phyloP scores from a whole-genome alignment of 2,888 invertebrate species.

The Nasonia oneida region DNA sequence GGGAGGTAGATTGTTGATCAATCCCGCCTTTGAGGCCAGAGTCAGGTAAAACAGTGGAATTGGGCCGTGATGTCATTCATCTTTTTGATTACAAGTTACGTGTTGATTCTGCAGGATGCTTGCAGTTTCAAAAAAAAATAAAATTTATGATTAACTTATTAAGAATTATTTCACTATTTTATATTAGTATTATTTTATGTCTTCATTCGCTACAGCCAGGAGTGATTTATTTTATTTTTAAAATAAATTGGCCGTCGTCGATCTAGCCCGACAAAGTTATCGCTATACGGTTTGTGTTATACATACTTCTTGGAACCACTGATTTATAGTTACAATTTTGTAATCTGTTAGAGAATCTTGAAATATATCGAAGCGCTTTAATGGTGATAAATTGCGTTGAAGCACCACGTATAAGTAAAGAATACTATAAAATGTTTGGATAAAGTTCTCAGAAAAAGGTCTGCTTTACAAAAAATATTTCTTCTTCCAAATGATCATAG shows the following conservation, averaged over 20 bases:
- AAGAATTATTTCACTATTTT: too few relatives aligned
- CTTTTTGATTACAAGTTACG: too few relatives aligned
- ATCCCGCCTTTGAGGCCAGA: neutral
- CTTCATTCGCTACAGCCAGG: neutral
- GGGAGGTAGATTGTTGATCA: neutral
- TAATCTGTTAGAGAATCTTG: conserved; percentile 28
- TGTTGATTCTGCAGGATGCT: too few relatives aligned
- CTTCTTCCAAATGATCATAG: too few relatives aligned
- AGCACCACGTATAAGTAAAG: neutral
- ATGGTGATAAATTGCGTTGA: neutral
- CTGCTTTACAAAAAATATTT: neutral
- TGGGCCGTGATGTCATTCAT: neutral
- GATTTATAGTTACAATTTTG: conserved; percentile 40
- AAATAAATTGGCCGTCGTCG: neutral
- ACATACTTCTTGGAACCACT: neutral
- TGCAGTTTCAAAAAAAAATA: too few relatives aligned
- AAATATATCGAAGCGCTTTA: conserved; percentile 26
- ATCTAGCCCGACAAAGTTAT: neutral
- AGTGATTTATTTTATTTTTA: neutral
- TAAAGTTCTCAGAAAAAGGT: neutral
- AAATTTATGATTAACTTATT: too few relatives aligned
- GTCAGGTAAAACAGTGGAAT: too few relatives aligned
- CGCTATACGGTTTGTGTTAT: neutral
- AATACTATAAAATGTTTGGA: neutral
- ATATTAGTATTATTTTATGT: too few relatives aligned